phyloP scores from a whole-genome alignment of 2,888 invertebrate genomes.

The Epinotia demarniana region DNA sequence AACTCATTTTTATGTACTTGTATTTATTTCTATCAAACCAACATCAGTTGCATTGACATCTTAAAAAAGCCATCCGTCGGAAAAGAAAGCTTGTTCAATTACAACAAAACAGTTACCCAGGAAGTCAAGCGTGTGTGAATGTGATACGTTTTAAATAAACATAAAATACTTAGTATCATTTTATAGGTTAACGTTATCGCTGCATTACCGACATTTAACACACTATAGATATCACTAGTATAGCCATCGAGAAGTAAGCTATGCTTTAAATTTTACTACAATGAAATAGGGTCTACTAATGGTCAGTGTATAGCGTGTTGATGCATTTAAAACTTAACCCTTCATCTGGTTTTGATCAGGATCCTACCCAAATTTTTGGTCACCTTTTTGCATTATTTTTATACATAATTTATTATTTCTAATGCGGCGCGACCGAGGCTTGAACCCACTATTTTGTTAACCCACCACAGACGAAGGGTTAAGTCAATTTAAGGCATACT shows the following conservation, averaged over 20 bases:
- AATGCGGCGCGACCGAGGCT: too few species aligned
- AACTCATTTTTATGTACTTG: background rate
- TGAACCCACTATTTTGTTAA: too few species aligned
- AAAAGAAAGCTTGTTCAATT: background rate
- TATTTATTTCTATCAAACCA: too few species aligned
- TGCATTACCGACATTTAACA: background rate
- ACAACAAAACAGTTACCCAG: background rate
- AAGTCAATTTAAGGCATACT: background rate
- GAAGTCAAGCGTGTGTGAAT: background rate
- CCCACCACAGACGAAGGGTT: too few species aligned
- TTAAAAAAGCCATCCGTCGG: background rate
- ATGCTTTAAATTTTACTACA: too few species aligned
- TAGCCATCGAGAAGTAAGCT: background rate
- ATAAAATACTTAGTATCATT: background rate
- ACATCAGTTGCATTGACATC: too few species aligned
- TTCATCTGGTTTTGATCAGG: too few species aligned
- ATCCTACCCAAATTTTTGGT: too few species aligned
- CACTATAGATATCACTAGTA: background rate
- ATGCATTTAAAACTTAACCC: background rate
- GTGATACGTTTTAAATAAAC: background rate
- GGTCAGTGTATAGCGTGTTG: too few species aligned
- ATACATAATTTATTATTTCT: too few species aligned
- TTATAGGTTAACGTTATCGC: constrained; percentile 3
- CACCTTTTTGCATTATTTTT: too few species aligned
- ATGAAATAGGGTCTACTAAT: too few species aligned